phyloP scores from a whole-genome alignment of 1,140 invertebrate genomes.

The Heliconius hermathena region DNA sequence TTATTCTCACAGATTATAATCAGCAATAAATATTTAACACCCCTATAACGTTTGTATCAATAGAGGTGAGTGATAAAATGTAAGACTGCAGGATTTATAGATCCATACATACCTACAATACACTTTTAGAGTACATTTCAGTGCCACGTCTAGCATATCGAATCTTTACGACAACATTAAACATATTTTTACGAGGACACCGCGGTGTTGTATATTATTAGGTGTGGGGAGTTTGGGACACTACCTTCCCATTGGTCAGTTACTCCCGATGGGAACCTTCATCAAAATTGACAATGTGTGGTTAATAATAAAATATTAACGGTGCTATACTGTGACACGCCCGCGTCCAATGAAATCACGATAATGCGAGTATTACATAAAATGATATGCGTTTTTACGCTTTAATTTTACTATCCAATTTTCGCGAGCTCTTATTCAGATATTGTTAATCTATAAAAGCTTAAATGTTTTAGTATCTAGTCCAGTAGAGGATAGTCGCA shows the following conservation, averaged over 20 bases:
- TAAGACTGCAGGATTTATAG: conserved; percentile 72
- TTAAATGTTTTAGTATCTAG: background rate
- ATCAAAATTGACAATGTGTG: conserved; percentile 67
- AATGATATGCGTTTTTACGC: conserved; percentile 47
- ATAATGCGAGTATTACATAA: conserved; percentile 51
- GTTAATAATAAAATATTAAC: conserved; percentile 69
- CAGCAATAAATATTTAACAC: conserved; percentile 47
- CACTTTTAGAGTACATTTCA: conserved; percentile 65
- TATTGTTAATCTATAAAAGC: background rate
- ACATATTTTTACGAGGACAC: conserved; percentile 80
- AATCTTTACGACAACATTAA: conserved; percentile 78
- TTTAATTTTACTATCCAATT: conserved; percentile 36
- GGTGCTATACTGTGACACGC: conserved; percentile 50
- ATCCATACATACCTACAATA: conserved; percentile 51
- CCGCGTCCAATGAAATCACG: conserved; percentile 49
- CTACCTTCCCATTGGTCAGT: conserved; percentile 69
- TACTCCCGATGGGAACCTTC: conserved; percentile 63
- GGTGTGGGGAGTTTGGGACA: conserved; percentile 56
- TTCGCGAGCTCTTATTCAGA: conserved; percentile 5
- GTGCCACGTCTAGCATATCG: conserved; percentile 63
- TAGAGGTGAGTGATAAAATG: conserved; percentile 67
- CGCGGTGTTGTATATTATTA: conserved; percentile 69
- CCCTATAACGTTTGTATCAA: conserved; percentile 57
- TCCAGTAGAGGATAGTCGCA: background rate
- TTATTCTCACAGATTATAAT: conserved; percentile 2